Percentiles rank a stretch among this genome's conserved stretches.
Conservation (phyloP, 30 jellyfish, hydroid and myxozoan genomes). For the Turritopsis dohrnii region DNA sequence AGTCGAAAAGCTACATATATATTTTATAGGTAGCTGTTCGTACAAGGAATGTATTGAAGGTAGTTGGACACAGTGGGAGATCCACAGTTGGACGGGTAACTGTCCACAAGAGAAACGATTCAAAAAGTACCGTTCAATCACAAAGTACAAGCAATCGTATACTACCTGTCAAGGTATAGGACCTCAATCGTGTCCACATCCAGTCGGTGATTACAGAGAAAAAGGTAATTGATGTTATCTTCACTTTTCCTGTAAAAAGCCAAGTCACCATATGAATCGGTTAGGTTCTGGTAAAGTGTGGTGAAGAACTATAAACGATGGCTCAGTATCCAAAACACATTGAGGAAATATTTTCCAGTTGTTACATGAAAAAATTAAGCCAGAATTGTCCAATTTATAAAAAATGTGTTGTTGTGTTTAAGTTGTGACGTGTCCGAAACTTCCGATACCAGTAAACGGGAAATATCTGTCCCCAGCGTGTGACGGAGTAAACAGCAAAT, state of each 20-base stretch:
- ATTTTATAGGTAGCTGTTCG: conserved; percentile 68
- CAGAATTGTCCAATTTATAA: not conserved
- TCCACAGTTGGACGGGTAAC: conserved; percentile 41
- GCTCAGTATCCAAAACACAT: too few relatives aligned
- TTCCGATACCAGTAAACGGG: conserved; percentile 57
- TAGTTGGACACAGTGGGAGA: conserved; percentile 66
- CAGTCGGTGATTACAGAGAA: conserved; percentile 36
- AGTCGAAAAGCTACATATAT: too few relatives aligned
- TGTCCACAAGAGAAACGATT: conserved; percentile 78
- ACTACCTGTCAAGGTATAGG: conserved; percentile 62
- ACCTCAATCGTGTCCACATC: conserved; percentile 53
- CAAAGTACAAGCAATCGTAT: conserved; percentile 52
- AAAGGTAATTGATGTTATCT: conserved; percentile 32
- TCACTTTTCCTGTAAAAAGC: not conserved
- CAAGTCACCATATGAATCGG: too few relatives aligned
- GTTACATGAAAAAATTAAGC: too few relatives aligned
- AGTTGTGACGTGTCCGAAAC: conserved; percentile 60
- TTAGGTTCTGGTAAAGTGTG: too few relatives aligned
- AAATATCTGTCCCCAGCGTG: conserved; percentile 53
- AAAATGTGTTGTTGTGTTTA: not conserved
- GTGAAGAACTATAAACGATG: too few relatives aligned
- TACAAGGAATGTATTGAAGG: conserved; percentile 56
- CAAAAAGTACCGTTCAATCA: conserved; percentile 28
- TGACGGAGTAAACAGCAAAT: conserved; percentile 64
- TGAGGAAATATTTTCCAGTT: too few relatives aligned